Percentiles rank a stretch among this genome's conserved stretches.
These are phyloP conservation scores for Lepidocolaptes lacrymiger DNA, from an alignment of 2,797 vertebrate genomes.

Conservation along the genomic window DNA sequence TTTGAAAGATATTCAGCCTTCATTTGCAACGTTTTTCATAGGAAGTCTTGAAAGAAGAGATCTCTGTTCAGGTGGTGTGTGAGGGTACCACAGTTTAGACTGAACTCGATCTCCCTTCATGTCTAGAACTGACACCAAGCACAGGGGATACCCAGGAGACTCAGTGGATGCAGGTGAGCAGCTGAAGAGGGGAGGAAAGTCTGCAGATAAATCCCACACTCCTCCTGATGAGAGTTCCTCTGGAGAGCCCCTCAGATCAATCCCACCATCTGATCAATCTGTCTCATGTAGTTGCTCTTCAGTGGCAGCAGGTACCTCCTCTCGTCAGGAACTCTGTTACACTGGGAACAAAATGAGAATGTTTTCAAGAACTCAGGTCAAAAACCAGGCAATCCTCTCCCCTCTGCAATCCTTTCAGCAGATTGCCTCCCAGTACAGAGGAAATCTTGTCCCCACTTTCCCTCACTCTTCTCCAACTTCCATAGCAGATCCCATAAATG, in stretches of 20 bases:
- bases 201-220: neutral
- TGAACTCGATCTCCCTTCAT: neutral
- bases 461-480: neutral
- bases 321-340: slow-evolving; percentile 92
- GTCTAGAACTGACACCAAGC: neutral
- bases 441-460: neutral
- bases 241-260: slow-evolving; percentile 80
- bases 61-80: neutral
- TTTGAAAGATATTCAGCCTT: neutral
- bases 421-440: neutral
- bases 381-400: neutral
- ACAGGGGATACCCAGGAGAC: slow-evolving; percentile 1
- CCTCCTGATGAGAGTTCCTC: neutral
- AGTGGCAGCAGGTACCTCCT: slow-evolving; percentile 89
- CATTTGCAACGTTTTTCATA: neutral
- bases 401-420: neutral
- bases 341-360: slow-evolving; percentile 73
- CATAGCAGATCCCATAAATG: neutral
- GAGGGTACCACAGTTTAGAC: neutral
- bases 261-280: slow-evolving; percentile 98
- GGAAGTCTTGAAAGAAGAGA: neutral
- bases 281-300: slow-evolving; percentile 98
- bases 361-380: neutral
- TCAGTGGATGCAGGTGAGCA: neutral
- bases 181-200: neutral